Evolutionary conservation across 2,797 vertebrate species (phyloP).

Genomic region (Hypotaenidia philippensis): DNA sequence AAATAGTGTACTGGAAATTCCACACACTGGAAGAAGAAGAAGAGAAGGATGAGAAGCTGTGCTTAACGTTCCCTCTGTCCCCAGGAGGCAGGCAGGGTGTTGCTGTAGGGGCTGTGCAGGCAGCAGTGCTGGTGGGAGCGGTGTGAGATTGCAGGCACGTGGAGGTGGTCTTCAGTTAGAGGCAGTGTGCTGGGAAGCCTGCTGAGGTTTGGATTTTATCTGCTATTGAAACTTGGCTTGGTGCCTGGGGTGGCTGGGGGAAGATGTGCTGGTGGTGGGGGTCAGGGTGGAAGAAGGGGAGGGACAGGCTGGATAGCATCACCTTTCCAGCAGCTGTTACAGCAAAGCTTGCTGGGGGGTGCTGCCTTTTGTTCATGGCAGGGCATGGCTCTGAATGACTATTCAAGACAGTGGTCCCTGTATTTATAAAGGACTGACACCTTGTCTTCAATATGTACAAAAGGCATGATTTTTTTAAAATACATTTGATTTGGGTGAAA

Average conservation of each 20-base stretch:
- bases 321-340: background rate
- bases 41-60: background rate
- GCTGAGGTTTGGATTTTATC: no score
- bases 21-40: background rate
- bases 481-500: background rate
- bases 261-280: background rate
- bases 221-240: background rate
- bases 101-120: accelerated
- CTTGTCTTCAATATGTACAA: background rate
- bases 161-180: background rate
- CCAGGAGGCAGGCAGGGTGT: background rate
- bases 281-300: background rate
- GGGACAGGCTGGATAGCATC: background rate
- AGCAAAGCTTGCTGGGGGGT: background rate
- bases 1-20: background rate
- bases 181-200: background rate
- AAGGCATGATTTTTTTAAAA: background rate
- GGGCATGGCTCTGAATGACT: background rate
- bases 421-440: background rate
- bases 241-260: background rate
- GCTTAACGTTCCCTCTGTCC: background rate
- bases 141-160: background rate
- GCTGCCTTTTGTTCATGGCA: background rate
- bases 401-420: accelerated
- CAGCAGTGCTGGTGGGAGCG: background rate